These are phyloP conservation scores for Parauchenoglanis punctatus DNA, from an alignment of 2,797 vertebrate genomes.

Conservation along the genomic window DNA sequence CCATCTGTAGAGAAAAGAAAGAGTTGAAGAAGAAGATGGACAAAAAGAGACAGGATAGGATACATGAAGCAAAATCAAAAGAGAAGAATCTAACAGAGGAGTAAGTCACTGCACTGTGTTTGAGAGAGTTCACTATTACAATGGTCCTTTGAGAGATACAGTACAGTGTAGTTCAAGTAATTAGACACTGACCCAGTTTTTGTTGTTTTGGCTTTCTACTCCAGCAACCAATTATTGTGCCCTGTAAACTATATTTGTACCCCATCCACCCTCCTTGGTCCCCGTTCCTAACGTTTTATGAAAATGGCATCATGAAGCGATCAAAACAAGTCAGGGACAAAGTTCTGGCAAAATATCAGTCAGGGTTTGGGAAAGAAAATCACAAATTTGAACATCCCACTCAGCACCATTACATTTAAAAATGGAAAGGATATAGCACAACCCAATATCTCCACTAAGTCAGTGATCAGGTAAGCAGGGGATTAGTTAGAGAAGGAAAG, in stretches of 20 bases:
- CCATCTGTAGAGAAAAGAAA: conserved; percentile 88
- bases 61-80: conserved; percentile 92
- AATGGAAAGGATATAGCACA: neutral
- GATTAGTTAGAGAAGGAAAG: neutral
- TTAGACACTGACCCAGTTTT: neutral
- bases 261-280: neutral
- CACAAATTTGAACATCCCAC: neutral
- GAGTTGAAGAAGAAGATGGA: conserved; percentile 99
- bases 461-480: neutral
- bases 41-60: conserved; percentile 95
- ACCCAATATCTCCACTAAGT: neutral
- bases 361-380: neutral
- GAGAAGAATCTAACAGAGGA: conserved; percentile 95
- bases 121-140: neutral
- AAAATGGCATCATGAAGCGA: neutral
- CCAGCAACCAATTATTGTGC: neutral
- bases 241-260: neutral
- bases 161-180: neutral
- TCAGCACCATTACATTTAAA: neutral
- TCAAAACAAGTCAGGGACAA: neutral
- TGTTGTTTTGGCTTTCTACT: neutral
- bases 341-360: neutral
- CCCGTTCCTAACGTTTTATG: neutral
- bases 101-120: conserved; percentile 74
- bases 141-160: conserved; percentile 20